Evolutionary conservation across 2,888 invertebrate genomes (phyloP), one percentile per base, ranked within the genome.

Genomic region (Prenolepis imparis): DNA sequence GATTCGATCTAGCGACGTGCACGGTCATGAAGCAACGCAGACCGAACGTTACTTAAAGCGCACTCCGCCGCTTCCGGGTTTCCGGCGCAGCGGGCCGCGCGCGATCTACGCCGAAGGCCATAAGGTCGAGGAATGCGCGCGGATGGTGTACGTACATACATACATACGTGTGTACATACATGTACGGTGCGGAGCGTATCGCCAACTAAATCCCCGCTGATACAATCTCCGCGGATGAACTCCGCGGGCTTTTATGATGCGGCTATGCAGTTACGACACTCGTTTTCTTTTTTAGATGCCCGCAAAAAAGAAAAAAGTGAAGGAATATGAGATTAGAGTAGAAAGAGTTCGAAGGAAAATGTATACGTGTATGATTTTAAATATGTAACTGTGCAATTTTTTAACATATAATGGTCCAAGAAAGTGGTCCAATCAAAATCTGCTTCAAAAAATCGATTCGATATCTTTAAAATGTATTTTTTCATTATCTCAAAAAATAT

Each of bases 11-110:
- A 55, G 66, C 74, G 78, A 81, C 78, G 74, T 82, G 70, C 64
- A 84, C 63, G 66, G 61, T 44, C 83, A 39, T 59, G 83, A 83
- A 70, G 66, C 75, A 57, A 84, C 87, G 61, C 83, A 84, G 67
- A 86, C 72, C 59, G 80, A 88, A 86, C 85, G 87, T 89, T 90
- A 87, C 87, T 89, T 87, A 85, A 88, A 84, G 32, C 83, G 77
- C 36, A 68, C 81, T 83, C 80, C 28, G 18, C 41, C 32, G n/a
- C 64, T 66, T 70, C 52, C 52, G 66, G 78, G 24, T 15, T 36
- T 78, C 68, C 74, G 80, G 61, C 36, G 83, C 78, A 73, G 61
- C 41, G 82, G 55, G 63, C 63, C 66, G 68, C 48, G 63, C 24
- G 44, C 41, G 21, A 61, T 63, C 32, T 32, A 21, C 36, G 41